phyloP scores from a whole-genome alignment of 2,113 vertebrate species.

The Gallinago media region DNA sequence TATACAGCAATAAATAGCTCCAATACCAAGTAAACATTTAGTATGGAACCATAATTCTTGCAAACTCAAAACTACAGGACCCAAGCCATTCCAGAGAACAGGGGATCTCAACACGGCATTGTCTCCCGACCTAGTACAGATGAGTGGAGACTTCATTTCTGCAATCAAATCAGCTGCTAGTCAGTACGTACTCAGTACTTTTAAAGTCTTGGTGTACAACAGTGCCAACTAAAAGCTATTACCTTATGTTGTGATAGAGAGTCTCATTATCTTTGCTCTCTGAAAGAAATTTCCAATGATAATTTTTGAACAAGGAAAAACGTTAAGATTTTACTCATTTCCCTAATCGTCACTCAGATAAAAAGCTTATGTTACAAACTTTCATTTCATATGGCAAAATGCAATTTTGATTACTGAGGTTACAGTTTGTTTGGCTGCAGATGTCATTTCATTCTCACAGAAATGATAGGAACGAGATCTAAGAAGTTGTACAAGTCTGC shows the following conservation, averaged over 20 bases:
- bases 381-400: background rate
- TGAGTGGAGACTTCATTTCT: background rate
- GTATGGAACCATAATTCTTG: accelerated
- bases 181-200: background rate
- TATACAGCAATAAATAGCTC: background rate
- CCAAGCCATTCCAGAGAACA: background rate
- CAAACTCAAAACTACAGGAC: background rate
- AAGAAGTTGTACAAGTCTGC: background rate
- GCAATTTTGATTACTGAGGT: background rate
- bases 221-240: background rate
- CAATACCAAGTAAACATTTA: background rate
- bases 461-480: background rate
- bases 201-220: background rate
- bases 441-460: background rate
- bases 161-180: background rate
- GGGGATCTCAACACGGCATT: background rate
- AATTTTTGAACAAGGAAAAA: background rate
- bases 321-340: background rate
- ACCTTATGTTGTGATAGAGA: background rate
- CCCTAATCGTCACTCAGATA: background rate
- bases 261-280: background rate
- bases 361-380: background rate
- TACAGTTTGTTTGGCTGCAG: background rate
- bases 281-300: background rate
- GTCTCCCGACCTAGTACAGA: background rate